Base-by-base conservation (phyloP, 2,888 invertebrate species). In the Cryptus armator region DNA sequence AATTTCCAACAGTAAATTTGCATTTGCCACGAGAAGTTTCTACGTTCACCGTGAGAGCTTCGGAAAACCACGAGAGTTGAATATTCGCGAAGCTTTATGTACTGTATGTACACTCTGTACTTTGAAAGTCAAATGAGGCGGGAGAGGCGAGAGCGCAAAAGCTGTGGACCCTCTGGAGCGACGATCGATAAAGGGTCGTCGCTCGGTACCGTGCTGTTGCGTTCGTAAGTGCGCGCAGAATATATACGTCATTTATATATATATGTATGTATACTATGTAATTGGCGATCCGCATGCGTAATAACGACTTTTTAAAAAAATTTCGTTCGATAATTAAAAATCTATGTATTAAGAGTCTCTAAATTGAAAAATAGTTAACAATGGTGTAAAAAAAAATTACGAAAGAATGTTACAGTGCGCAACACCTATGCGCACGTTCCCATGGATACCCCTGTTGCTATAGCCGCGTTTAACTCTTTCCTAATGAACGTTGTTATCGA, bases 371-470 rank as follows among this genome's bases (percentile, higher is more conserved):
- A 16, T 56, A 19, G 19, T 48, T n/a, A 14, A 12, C 12, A 12
- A 48, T 10, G 6, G 1, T 59, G 12, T 12, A 1, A 32, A 62
- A 62, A 48, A 48, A 48, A 12, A 14, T 0, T 48, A 24, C 24
- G 24, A 24, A 24, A 24, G 24, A 24, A 24, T 48, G 10, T 14
- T 9, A 9, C 9, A 37, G 3, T 37, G 37, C 37, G 37, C 37
- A 37, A 1, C 37, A 37, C 6, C 37, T 37, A 7, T 37, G 37
- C 37, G 9, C 37, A 37, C 2, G 78, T 78, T 76, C 48, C 62
- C 70, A 82, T 82, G 82, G 81, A 59, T 76, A 81, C 77, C 32
- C 64, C 24, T 14, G 77, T 71, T 51, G 66, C 56, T 70, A 59
- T 66, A 43, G 56, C 5, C 29, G 4, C 32, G 4, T 44, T 62